Base-by-base conservation (phyloP, 2,888 invertebrate genomes). In the Liodrosophila aerea region DNA sequence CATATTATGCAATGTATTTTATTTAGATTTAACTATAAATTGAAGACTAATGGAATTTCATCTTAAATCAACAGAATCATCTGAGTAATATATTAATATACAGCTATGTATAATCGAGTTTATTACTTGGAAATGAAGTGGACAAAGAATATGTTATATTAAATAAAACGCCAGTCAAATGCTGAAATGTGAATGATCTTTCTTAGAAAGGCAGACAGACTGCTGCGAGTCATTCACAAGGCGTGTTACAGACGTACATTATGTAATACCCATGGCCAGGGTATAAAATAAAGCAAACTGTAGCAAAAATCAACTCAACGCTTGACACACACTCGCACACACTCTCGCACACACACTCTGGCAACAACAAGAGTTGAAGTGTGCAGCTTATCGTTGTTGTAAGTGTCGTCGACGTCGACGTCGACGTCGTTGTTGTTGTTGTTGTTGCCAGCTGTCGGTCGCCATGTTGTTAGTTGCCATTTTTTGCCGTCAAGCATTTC, bases 401-500 rank as follows among this genome's bases (percentile, higher is more conserved):
- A 5, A 4, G 27, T 18, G n/a, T n/a, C 7, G 7, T 31, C 5
- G 50, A 57, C 63, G 37, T 45, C 51, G 27, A n/a, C 7, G 7
- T 31, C 5, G 50, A 57, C 63, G 37, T 45, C 51, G 27, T 15
- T 41, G 39, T 36, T 54, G 56, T 51, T 65, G 57, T 50, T 22
- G 22, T 22, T 22, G 22, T 22, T 22, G 22, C 3, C 22, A 41
- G 58, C 58, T 68, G 73, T 73, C 73, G 59, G 49, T 61, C 50
- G 64, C 64, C 69, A 67, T 68, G 61, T 73, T 67, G 70, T 61
- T 70, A 61, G 58, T 52, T 68, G 59, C 52, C 63, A 59, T 64
- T 27, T 47, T 56, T 60, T 64, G 76, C 53, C 66, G 57, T 59
- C 64, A 59, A 71, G 78, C 73, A 63, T 70, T 85, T 82, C 73